These are phyloP conservation scores for Elephas maximus DNA, from an alignment of 2,113 vertebrate genomes.

Conservation along the genomic window DNA sequence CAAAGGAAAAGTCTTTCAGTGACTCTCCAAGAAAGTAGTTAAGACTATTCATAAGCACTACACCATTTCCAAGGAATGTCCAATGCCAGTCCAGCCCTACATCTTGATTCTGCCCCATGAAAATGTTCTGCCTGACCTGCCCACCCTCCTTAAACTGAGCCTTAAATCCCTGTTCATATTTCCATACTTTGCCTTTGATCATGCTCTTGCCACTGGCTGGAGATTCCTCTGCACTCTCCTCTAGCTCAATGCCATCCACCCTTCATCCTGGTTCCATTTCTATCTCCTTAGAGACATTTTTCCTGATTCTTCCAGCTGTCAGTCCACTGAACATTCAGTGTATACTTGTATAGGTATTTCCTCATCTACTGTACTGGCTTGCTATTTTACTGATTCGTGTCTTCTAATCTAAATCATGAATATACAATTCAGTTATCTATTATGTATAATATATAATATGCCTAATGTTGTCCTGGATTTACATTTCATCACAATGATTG, in stretches of 20 bases:
- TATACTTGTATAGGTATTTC: fast-evolving
- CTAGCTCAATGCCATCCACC: too few species aligned
- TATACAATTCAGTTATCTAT: fast-evolving
- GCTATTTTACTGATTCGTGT: neutral
- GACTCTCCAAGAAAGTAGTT: neutral
- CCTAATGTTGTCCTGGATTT: fast-evolving
- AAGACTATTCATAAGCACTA: fast-evolving
- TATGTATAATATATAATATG: fast-evolving
- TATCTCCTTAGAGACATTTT: neutral
- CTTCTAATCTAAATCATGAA: neutral
- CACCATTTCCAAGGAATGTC: fast-evolving
- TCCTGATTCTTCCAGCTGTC: too few species aligned
- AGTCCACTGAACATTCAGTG: too few species aligned
- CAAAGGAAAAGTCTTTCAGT: fast-evolving
- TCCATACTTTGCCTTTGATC: neutral
- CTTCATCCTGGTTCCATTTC: neutral
- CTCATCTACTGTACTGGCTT: too few species aligned
- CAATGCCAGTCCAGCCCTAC: neutral
- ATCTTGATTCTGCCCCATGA: fast-evolving
- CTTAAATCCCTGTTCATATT: fast-evolving
- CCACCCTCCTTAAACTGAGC: neutral
- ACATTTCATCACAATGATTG: fast-evolving
- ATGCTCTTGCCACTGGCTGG: too few species aligned
- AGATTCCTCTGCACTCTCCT: neutral
- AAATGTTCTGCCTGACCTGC: neutral